phyloP scores from a whole-genome alignment of 2,888 invertebrate genomes.

The Steromphala cineraria region DNA sequence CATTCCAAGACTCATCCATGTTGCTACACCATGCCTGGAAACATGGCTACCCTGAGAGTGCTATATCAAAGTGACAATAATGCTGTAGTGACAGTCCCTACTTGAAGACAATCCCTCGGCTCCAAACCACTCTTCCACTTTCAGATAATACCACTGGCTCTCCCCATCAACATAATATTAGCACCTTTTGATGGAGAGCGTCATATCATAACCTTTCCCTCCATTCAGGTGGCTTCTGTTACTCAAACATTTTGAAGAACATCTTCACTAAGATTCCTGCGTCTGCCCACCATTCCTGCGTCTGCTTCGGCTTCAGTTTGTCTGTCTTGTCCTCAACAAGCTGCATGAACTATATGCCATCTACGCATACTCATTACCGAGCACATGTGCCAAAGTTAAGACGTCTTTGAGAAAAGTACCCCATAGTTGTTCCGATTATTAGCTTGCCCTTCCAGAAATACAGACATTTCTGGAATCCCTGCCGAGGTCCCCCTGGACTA shows the following conservation, averaged over 20 bases:
- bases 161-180: background rate
- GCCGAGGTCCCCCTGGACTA: background rate
- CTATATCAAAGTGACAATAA: conserved; percentile 10
- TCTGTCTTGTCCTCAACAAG: background rate
- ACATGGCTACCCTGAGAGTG: background rate
- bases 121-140: conserved; percentile 2
- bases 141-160: background rate
- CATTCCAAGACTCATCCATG: background rate
- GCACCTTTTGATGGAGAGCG: background rate
- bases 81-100: background rate
- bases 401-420: background rate
- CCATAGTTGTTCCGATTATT: background rate
- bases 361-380: background rate
- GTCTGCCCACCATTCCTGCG: background rate
- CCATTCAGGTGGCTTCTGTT: background rate
- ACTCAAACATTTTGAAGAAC: background rate
- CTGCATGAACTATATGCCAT: background rate
- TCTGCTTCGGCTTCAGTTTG: background rate
- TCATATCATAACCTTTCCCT: background rate
- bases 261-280: background rate
- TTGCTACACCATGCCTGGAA: background rate
- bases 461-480: background rate
- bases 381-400: background rate
- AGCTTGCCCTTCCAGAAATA: background rate
- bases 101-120: conserved; percentile 1